Base-by-base conservation (phyloP, 2,888 invertebrate species). In the Bombylius major region DNA sequence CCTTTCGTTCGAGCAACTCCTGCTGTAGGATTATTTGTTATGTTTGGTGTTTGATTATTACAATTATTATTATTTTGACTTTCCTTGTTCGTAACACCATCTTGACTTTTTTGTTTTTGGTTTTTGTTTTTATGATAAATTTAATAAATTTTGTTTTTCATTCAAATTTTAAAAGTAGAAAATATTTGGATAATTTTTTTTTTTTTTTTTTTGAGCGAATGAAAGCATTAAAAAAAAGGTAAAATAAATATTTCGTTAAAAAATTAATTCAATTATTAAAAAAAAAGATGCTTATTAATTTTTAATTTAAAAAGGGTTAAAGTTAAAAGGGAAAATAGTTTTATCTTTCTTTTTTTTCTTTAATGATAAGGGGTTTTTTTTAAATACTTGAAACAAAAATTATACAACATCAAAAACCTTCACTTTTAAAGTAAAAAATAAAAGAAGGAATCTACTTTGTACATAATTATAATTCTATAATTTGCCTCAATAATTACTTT, bases 1-100 rank as follows among this genome's bases (percentile, higher is more conserved):
- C 75, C 73, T 65, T 75, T 75, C 12, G 75, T 76, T 65, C 76
- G 75, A 44, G 70, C 64, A 55, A 68, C 69, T 64, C 56, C 54
- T 47, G 48, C 34, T 36, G 39, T 6, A 12, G 42, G 31, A 33
- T 7, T 45, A 34, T n/a, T 14, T 14, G 45, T 54, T 47, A 42
- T 33, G 11, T 42, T 42, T 57, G 39, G 49, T 57, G 23, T 39
- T 54, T 52, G 34, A 55, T 55, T 55, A 50, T 50, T 54, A 54
- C 45, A 50, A 54, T 56, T 59, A 51, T 57, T 58, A 56, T 57
- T 58, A 45, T 57, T 53, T 42, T 42, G 39, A 11, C 11, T 8
- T 11, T 42, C 39, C 39, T 42, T 42, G 8, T 36, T 36, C 50
- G 47, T 34, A 51, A 58, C 58, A 59, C 56, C 60, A 56, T 60